Percentiles rank a stretch among this genome's conserved stretches.
These are phyloP conservation scores for Lasioglossum baleicum DNA, from an alignment of 1,140 invertebrate species.

Conservation along the genomic window DNA sequence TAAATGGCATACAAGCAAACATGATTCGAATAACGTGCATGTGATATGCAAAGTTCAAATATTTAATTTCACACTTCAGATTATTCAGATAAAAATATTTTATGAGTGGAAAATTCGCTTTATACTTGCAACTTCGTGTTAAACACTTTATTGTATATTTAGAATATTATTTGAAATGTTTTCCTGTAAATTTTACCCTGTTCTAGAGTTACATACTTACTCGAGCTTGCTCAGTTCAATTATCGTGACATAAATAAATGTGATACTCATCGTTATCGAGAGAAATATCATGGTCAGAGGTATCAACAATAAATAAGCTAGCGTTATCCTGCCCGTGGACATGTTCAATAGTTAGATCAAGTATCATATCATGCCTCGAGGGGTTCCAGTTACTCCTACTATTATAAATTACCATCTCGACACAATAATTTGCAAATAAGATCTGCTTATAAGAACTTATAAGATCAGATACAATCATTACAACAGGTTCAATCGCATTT, in stretches of 20 bases:
- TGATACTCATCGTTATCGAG: slow-evolving; percentile 1
- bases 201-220: too few relatives aligned
- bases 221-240: not conserved
- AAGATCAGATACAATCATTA: slow-evolving; percentile 19
- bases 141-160: too few relatives aligned
- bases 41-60: too few relatives aligned
- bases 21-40: too few relatives aligned
- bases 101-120: too few relatives aligned
- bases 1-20: too few relatives aligned
- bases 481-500: not conserved
- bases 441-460: not conserved
- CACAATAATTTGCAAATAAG: slow-evolving; percentile 30
- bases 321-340: slow-evolving; percentile 27
- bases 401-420: slow-evolving; percentile 7
- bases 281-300: not conserved
- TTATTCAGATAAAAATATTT: too few relatives aligned
- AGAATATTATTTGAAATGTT: too few relatives aligned
- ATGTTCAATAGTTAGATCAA: slow-evolving; percentile 29
- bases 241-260: not conserved
- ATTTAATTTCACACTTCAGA: too few relatives aligned
- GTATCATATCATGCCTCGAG: slow-evolving; percentile 27
- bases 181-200: too few relatives aligned
- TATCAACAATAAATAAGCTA: slow-evolving; percentile 20
- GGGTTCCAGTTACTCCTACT: slow-evolving; percentile 29
- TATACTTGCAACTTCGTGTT: too few relatives aligned